A percentile compares a stretch with the other conserved stretches of the same genome.
phyloP scores from a whole-genome alignment of 2,113 vertebrate species.

The Pagrus major region DNA sequence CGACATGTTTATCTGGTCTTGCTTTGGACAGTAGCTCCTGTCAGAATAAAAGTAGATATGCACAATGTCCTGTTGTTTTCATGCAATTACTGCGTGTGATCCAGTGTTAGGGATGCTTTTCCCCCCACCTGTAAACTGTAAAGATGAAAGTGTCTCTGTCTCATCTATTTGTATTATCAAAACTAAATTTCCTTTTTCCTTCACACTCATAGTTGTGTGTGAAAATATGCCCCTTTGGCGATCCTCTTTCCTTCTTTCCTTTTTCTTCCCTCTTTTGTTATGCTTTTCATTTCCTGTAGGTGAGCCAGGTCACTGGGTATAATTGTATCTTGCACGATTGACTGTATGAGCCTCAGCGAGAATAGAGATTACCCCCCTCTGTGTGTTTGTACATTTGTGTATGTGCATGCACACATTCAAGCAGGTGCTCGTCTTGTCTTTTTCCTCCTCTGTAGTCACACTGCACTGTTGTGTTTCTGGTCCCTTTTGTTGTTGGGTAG shows the following conservation, averaged over 20 bases:
- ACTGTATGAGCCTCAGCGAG: slow-evolving; percentile 53
- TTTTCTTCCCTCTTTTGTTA: slow-evolving; percentile 44
- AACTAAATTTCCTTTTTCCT: slow-evolving; percentile 39
- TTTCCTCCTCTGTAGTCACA: slow-evolving; percentile 15
- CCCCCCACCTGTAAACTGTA: slow-evolving; percentile 28
- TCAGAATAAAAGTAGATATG: not conserved
- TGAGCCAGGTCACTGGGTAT: slow-evolving; percentile 59
- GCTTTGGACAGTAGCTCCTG: not conserved
- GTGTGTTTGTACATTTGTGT: slow-evolving; percentile 17
- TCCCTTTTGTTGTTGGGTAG: slow-evolving; percentile 14
- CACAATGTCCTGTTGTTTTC: not conserved
- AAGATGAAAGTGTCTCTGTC: not conserved
- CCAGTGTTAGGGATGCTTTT: not conserved
- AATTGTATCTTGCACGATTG: slow-evolving; percentile 70
- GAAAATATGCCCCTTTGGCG: slow-evolving; percentile 41
- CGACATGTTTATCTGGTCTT: not conserved
- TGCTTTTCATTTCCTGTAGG: slow-evolving; percentile 74
- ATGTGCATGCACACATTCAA: slow-evolving; percentile 9
- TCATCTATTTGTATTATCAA: slow-evolving; percentile 19
- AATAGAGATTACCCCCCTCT: slow-evolving; percentile 15
- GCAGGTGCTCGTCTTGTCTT: slow-evolving; percentile 18
- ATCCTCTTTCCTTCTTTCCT: slow-evolving; percentile 4
- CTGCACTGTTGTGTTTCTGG: slow-evolving; percentile 16
- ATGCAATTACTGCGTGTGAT: not conserved
- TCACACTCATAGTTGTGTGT: slow-evolving; percentile 29